phyloP scores from a whole-genome alignment of 2,888 invertebrate species.

The Acanthopleura granulata region DNA sequence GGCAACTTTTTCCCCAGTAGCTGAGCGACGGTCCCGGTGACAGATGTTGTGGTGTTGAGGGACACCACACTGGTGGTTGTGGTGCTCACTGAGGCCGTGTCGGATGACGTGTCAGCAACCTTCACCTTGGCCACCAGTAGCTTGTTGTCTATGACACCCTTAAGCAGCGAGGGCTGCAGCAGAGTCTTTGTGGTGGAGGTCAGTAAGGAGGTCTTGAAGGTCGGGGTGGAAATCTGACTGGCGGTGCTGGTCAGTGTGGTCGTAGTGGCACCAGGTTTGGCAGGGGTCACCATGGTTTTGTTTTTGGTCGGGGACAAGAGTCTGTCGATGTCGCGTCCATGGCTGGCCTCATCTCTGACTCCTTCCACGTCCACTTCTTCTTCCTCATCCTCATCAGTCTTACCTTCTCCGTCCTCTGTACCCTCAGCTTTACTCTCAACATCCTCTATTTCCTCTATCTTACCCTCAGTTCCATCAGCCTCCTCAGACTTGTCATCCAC shows the following conservation, averaged over 20 bases:
- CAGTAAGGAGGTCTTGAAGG: not conserved
- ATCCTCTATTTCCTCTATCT: slow-evolving; percentile 6
- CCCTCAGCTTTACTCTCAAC: slow-evolving; percentile 22
- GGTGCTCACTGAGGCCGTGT: not conserved
- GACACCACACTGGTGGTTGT: not conserved
- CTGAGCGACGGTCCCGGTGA: not conserved
- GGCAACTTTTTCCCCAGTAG: not conserved
- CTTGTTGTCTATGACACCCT: not conserved
- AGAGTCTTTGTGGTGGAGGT: not conserved
- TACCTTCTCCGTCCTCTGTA: slow-evolving; percentile 28
- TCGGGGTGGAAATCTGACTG: not conserved
- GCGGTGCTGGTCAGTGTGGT: not conserved
- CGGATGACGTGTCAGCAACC: not conserved
- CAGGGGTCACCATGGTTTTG: not conserved
- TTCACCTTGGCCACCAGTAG: not conserved
- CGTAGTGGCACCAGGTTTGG: not conserved
- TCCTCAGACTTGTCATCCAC: slow-evolving; percentile 3
- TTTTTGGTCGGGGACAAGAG: not conserved
- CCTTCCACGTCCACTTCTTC: slow-evolving; percentile 18
- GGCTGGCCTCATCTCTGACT: not conserved
- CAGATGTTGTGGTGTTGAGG: not conserved
- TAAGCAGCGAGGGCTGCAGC: not conserved
- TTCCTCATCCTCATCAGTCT: slow-evolving; percentile 21
- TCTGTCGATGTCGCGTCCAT: not conserved
- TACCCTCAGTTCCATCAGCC: not conserved